A percentile compares a stretch with the other conserved stretches of the same genome.
These are phyloP conservation scores for Pantherophis guttatus DNA, from an alignment of 2,113 vertebrate genomes.

Conservation along the genomic window DNA sequence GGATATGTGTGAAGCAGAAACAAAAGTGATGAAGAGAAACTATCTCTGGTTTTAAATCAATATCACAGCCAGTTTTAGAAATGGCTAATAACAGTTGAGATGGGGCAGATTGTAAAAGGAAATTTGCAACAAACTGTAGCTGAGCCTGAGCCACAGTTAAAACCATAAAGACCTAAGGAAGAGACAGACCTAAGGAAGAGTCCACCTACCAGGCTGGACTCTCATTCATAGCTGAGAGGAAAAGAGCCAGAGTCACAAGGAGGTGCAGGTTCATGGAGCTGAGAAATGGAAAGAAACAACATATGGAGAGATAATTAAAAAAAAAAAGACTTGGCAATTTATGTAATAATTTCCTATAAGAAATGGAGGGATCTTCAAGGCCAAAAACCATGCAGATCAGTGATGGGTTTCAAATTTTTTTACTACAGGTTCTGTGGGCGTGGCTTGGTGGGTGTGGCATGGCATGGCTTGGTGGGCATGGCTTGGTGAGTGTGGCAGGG, in stretches of 20 bases:
- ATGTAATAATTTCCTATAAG: not conserved
- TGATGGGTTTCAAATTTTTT: too few species aligned
- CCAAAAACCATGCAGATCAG: not conserved
- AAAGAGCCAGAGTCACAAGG: not conserved
- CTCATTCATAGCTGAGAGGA: not conserved
- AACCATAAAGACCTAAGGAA: not conserved
- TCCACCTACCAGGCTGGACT: not conserved
- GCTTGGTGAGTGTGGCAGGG: too few species aligned
- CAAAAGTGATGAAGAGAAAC: not conserved
- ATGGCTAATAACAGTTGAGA: not conserved
- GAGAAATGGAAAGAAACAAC: not conserved
- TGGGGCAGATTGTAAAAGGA: not conserved
- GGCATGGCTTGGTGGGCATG: too few species aligned
- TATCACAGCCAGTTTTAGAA: not conserved
- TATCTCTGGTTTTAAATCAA: not conserved
- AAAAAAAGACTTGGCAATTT: not conserved
- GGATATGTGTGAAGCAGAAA: not conserved
- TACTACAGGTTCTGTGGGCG: too few species aligned
- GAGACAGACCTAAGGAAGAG: not conserved
- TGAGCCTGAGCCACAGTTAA: not conserved
- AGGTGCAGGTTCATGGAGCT: not conserved
- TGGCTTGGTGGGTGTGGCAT: too few species aligned
- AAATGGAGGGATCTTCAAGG: not conserved
- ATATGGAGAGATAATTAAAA: not conserved
- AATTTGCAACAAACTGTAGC: not conserved